Evolutionary conservation across 2,888 invertebrate genomes (phyloP), one percentile per base, ranked within the genome.

Genomic region (Drosophila leonis): DNA sequence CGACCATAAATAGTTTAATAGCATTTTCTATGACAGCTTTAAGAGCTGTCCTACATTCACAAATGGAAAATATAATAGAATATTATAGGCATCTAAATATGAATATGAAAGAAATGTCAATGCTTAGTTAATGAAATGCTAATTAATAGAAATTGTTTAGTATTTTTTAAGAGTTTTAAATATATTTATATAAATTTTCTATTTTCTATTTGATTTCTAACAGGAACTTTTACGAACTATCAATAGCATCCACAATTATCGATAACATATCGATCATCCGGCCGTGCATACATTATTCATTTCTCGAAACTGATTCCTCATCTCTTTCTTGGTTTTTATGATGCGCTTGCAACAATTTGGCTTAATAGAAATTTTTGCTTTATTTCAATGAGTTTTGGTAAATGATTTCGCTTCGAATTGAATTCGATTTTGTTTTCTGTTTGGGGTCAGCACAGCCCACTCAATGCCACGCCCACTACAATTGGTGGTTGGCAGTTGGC

Each of bases 331-430:
- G 42, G 60, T 39, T 66, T 74, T 74, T 77, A 54, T 71, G 65
- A 59, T 64, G 57, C 61, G 71, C 64, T 74, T 61, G 76, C 79
- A 67, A 78, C 79, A 69, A 75, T 76, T 82, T 66, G 69, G 68
- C 54, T 70, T 76, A 80, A 82, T 82, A 78, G 76, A 82, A 74
- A 66, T 69, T 72, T 72, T 78, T 78, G 78, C 73, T 83, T 73
- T 82, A 75, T 81, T 78, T 52, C 59, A 67, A 64, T 65, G 64
- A 70, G 61, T 75, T 69, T 57, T 72, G 52, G 82, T 61, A 74
- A 74, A 65, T 71, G 69, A 65, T 69, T 63, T 65, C 60, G 62
- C 37, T 46, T 62, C 76, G 37, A 78, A 82, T 82, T 82, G 83
- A 82, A 81, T 82, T 82, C 63, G 76, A 78, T 78, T 70, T 62